Percentiles rank a stretch among this genome's conserved stretches.
Conservation (phyloP, 2,797 vertebrate species). For the Gephyroberyx darwinii region DNA sequence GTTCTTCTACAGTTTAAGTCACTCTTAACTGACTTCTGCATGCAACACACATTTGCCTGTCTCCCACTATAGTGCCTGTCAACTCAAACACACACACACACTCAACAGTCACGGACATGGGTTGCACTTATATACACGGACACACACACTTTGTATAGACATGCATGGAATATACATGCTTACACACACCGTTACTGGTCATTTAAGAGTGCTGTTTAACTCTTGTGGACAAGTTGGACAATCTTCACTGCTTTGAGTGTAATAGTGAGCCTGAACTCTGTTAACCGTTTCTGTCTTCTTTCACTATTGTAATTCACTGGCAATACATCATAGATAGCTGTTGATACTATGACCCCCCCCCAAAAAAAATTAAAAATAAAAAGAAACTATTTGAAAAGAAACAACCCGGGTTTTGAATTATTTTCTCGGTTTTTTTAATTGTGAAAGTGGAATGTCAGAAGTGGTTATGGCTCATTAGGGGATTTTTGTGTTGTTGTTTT, state of each 20-base stretch:
- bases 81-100: slow-evolving; percentile 24
- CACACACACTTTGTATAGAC: slow-evolving; percentile 25
- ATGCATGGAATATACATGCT: slow-evolving; percentile 62
- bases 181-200: slow-evolving; percentile 17
- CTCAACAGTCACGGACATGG: slow-evolving; percentile 13
- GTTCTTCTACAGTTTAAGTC: too few relatives aligned
- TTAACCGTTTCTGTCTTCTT: slow-evolving; percentile 32
- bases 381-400: slow-evolving; percentile 55
- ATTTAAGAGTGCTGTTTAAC: slow-evolving; percentile 22
- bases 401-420: neutral
- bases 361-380: slow-evolving; percentile 62
- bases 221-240: slow-evolving; percentile 42
- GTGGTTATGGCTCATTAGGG: slow-evolving; percentile 36
- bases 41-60: too few relatives aligned
- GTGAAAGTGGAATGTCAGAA: slow-evolving; percentile 55
- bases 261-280: slow-evolving; percentile 36
- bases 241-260: slow-evolving; percentile 52
- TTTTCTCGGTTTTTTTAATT: slow-evolving; percentile 33
- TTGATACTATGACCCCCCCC: slow-evolving; percentile 46
- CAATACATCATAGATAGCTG: slow-evolving; percentile 44
- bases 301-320: slow-evolving; percentile 33
- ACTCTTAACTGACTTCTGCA: neutral
- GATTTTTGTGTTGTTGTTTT: neutral
- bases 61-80: slow-evolving; percentile 34
- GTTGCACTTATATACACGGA: slow-evolving; percentile 24